Conservation (phyloP, 2,888 invertebrate genomes). For the Xestoiulus laeticollis region DNA sequence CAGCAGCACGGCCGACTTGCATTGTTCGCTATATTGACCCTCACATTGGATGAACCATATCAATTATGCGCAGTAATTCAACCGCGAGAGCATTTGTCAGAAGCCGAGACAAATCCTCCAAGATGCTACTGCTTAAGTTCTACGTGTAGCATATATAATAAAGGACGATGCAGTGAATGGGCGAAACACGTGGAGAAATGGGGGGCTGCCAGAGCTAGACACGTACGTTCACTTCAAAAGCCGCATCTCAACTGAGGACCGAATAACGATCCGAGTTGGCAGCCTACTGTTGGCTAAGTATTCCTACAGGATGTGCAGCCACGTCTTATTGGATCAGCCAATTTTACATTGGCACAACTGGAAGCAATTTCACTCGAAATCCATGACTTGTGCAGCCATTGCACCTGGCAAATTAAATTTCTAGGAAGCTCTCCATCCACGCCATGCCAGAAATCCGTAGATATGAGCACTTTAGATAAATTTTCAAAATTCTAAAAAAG, state of each 20-base stretch:
- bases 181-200: neutral
- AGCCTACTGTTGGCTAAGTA: neutral
- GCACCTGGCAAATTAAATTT: constrained; percentile 28
- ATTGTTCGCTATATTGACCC: neutral
- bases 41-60: neutral
- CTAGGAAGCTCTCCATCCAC: neutral
- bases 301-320: constrained; percentile 1
- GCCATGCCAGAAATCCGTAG: neutral
- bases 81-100: neutral
- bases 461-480: neutral
- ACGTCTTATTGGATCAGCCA: constrained; percentile 37
- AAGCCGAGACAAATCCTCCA: neutral
- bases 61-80: neutral
- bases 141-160: no score
- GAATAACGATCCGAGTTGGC: neutral
- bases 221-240: constrained; percentile 15
- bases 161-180: neutral
- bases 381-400: neutral
- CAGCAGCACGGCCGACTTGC: neutral
- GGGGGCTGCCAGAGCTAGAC: neutral
- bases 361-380: constrained; percentile 1
- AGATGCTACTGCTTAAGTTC: neutral
- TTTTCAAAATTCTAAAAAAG: neutral
- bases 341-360: constrained; percentile 28
- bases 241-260: neutral